Evolutionary conservation across 1,140 invertebrate species (phyloP).

Genomic region (Hycleus phaleratus): DNA sequence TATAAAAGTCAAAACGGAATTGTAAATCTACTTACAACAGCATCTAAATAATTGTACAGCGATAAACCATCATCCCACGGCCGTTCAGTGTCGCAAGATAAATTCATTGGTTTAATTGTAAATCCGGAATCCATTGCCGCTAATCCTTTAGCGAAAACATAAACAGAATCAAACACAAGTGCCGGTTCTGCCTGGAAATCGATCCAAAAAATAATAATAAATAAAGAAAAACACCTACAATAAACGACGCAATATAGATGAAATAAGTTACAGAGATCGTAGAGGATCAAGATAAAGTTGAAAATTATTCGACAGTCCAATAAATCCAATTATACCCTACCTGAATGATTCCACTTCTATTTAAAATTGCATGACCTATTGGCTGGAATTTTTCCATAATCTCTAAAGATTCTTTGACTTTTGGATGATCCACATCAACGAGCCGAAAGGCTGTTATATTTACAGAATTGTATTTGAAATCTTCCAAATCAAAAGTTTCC

Average conservation of each 20-base stretch:
- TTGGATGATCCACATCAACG: constrained; percentile 70
- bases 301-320: constrained; percentile 10
- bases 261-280: no score
- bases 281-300: neutral
- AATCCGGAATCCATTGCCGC: constrained; percentile 62
- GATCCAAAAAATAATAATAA: neutral
- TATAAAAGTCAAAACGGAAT: neutral
- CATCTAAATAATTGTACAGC: constrained; percentile 85
- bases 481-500: constrained; percentile 84
- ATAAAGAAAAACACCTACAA: neutral
- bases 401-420: constrained; percentile 65
- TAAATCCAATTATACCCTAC: constrained; percentile 38
- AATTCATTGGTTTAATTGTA: constrained; percentile 60
- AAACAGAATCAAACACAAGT: constrained; percentile 84
- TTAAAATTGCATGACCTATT: constrained; percentile 71
- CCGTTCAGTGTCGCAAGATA: constrained; percentile 74
- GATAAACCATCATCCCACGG: constrained; percentile 81
- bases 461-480: constrained; percentile 89
- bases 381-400: constrained; percentile 87
- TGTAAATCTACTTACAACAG: constrained; percentile 49
- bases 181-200: constrained; percentile 78
- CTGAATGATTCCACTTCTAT: constrained; percentile 63
- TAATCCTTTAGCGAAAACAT: constrained; percentile 75
- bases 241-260: neutral
- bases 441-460: constrained; percentile 88